A percentile compares a stretch with the other conserved stretches of the same genome.
Evolutionary conservation across 2,797 vertebrate genomes (phyloP).

Genomic region (Manis pentadactyla): DNA sequence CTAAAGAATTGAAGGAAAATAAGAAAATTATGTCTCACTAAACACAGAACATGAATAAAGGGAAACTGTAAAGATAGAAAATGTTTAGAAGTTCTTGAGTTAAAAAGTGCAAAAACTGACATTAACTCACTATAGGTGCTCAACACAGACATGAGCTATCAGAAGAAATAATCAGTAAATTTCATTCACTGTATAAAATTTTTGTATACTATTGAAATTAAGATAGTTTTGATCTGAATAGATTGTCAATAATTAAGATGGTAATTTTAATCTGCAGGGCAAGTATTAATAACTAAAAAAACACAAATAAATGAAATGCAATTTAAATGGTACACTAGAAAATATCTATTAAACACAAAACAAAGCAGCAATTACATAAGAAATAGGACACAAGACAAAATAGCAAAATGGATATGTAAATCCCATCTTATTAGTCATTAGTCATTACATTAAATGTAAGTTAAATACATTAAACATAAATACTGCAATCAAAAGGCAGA

Average conservation of each 20-base stretch:
- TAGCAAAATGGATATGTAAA: neutral
- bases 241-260: neutral
- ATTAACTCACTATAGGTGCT: neutral
- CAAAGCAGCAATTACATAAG: neutral
- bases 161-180: too few species aligned
- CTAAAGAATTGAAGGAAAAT: neutral
- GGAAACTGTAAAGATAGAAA: neutral
- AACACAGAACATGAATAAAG: neutral
- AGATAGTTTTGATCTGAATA: neutral
- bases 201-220: slow-evolving; percentile 1
- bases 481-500: neutral
- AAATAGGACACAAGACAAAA: neutral
- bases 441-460: neutral
- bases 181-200: neutral
- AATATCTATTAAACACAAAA: neutral
- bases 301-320: neutral
- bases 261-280: neutral
- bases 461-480: neutral
- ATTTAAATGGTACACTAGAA: neutral
- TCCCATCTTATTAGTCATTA: neutral
- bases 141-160: neutral
- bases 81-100: neutral
- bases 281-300: neutral
- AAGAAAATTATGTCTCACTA: neutral
- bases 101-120: neutral